These are phyloP conservation scores for Dissostichus mawsoni DNA, from an alignment of 2,113 vertebrate species.

Conservation along the genomic window DNA sequence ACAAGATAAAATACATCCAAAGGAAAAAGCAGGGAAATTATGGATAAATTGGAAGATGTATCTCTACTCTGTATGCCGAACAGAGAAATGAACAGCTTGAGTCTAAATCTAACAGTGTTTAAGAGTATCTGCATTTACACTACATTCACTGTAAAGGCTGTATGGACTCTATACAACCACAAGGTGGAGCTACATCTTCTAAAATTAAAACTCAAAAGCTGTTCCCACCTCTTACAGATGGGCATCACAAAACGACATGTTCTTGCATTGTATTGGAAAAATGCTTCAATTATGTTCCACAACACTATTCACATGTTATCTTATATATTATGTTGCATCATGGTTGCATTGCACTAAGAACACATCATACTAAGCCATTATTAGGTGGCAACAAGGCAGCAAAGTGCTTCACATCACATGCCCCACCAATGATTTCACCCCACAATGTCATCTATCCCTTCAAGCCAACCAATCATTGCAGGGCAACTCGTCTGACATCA, in stretches of 20 bases:
- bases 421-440: conserved; percentile 22
- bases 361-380: conserved; percentile 10
- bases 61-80: not conserved
- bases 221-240: not conserved
- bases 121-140: not conserved
- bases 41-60: not conserved
- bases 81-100: not conserved
- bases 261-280: not conserved
- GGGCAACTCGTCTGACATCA: conserved; percentile 28
- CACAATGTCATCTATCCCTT: conserved; percentile 40
- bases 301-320: not conserved
- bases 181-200: conserved; percentile 53
- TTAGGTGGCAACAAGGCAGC: conserved; percentile 29
- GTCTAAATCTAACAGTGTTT: not conserved
- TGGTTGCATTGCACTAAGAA: not conserved
- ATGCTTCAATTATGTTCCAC: not conserved
- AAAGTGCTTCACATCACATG: not conserved
- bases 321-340: not conserved
- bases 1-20: not conserved
- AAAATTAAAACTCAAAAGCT: conserved; percentile 1
- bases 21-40: not conserved
- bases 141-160: not conserved
- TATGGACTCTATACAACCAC: conserved; percentile 38
- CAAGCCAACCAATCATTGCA: conserved; percentile 33
- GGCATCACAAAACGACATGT: not conserved